Evolutionary conservation across 2,888 invertebrate species (phyloP).

Genomic region (Caenorhabditis japonica): DNA sequence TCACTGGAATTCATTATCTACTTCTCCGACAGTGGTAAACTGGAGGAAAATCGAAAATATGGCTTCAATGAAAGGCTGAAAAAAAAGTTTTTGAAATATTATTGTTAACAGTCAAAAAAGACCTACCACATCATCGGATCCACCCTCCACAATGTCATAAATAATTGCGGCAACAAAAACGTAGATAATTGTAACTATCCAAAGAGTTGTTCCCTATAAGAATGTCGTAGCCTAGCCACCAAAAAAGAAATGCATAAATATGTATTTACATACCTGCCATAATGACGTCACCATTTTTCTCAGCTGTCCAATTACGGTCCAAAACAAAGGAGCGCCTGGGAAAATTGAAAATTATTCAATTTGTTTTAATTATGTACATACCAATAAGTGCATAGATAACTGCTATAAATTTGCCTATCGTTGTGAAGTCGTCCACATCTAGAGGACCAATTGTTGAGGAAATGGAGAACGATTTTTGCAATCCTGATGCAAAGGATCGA

Average conservation of each 20-base stretch:
- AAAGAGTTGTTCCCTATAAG: slow-evolving; percentile 57
- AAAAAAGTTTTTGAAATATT: no score
- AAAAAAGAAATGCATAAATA: no score
- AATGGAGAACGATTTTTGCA: slow-evolving; percentile 68
- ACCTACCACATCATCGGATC: slow-evolving; percentile 70
- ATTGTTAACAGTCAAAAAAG: no score
- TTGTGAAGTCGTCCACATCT: slow-evolving; percentile 68
- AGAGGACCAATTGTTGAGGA: slow-evolving; percentile 73
- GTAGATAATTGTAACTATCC: slow-evolving; percentile 60
- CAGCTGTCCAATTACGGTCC: slow-evolving; percentile 52
- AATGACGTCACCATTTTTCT: slow-evolving; percentile 55
- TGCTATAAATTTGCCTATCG: slow-evolving; percentile 67
- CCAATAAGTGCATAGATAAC: slow-evolving; percentile 69
- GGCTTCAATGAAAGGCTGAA: slow-evolving; percentile 73
- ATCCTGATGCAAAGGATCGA: slow-evolving; percentile 59
- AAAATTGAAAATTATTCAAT: neutral
- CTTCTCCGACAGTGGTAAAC: slow-evolving; percentile 71
- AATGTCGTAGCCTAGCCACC: slow-evolving; percentile 3
- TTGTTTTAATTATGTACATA: slow-evolving; percentile 3
- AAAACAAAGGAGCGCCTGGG: slow-evolving; percentile 57
- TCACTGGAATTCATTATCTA: slow-evolving; percentile 62
- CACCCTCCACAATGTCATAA: slow-evolving; percentile 71
- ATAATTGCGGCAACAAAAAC: slow-evolving; percentile 68
- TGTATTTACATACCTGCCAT: slow-evolving; percentile 47
- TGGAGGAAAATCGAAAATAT: slow-evolving; percentile 71